Evolutionary conservation across 1,140 invertebrate genomes (phyloP).

Genomic region (Portunus trituberculatus): DNA sequence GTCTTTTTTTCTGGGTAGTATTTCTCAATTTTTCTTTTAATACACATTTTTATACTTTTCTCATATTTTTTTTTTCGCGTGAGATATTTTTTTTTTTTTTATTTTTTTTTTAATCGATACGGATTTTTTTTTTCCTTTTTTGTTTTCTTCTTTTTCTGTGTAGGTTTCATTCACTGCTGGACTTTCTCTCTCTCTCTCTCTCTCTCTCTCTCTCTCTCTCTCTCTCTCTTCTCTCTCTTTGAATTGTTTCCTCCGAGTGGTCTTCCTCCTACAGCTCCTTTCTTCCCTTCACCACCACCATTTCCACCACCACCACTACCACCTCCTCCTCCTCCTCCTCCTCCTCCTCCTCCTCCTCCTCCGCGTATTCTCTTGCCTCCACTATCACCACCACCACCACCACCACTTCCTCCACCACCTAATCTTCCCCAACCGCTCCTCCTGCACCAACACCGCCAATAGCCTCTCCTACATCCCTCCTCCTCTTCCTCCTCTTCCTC

Average conservation of each 20-base stretch:
- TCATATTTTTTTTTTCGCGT: background rate
- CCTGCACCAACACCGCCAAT: background rate
- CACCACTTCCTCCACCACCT: background rate
- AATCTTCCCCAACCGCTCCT: too few relatives aligned
- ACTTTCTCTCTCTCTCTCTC: too few relatives aligned
- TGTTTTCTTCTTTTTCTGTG: background rate
- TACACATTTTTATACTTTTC: background rate
- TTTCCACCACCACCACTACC: background rate
- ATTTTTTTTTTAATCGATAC: background rate
- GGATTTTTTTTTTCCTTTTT: background rate
- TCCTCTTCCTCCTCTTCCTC: background rate
- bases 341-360: background rate
- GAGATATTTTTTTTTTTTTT: background rate
- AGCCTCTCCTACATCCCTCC: background rate
- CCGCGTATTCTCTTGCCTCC: background rate
- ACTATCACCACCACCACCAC: background rate
- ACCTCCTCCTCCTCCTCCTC: background rate
- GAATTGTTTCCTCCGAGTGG: too few relatives aligned
- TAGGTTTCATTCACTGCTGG: too few relatives aligned
- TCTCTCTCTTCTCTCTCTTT: background rate
- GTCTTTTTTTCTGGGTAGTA: too few relatives aligned
- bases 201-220: too few relatives aligned
- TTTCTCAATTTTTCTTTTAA: background rate
- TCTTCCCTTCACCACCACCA: background rate
- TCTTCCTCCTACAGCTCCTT: background rate